Percentiles rank a stretch among this genome's conserved stretches.
phyloP scores from a whole-genome alignment of 2,797 vertebrate species.

The Aselliscus stoliczkanus region DNA sequence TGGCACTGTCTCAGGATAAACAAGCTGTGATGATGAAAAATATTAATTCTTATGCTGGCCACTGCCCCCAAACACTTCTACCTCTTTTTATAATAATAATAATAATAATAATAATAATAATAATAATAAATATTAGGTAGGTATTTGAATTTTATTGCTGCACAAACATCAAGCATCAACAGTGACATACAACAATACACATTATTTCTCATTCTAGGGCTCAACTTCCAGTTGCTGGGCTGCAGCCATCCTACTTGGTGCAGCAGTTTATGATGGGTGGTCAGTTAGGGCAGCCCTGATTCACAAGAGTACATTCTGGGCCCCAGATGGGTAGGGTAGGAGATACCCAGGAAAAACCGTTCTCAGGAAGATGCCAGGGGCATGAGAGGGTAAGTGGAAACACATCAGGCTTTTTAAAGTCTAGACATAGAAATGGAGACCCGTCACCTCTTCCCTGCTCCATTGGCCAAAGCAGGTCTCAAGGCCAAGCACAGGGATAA shows the following conservation, averaged over 20 bases:
- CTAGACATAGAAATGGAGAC: neutral
- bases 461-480: neutral
- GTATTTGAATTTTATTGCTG: neutral
- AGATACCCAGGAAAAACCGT: neutral
- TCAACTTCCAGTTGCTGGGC: neutral
- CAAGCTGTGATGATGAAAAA: neutral
- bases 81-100: neutral
- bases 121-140: neutral
- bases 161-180: neutral
- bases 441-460: neutral
- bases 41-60: neutral
- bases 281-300: neutral
- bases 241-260: accelerated
- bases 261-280: accelerated
- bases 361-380: neutral
- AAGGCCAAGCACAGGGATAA: neutral
- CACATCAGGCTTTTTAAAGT: neutral
- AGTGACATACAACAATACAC: neutral
- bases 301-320: neutral
- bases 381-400: neutral
- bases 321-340: neutral
- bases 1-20: neutral
- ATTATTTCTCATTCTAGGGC: neutral
- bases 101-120: too few species aligned
- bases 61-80: neutral